Percentiles rank a stretch among this genome's conserved stretches.
Conservation (phyloP, 2,797 vertebrate genomes). For the Paratrypauchen microcephalus region DNA sequence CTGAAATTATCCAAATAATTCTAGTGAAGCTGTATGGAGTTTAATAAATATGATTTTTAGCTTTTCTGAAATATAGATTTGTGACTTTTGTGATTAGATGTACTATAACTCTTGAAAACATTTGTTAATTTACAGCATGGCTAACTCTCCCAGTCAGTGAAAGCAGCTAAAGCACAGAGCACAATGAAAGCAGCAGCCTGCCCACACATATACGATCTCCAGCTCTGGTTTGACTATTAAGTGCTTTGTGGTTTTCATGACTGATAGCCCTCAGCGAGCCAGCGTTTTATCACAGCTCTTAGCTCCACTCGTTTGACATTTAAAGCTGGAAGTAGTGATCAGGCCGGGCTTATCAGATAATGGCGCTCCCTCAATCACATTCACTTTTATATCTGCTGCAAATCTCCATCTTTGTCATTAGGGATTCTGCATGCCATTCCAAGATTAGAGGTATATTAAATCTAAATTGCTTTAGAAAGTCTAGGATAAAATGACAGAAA, state of each 20-base stretch:
- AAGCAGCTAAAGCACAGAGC: conserved; percentile 30
- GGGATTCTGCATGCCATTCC: conserved; percentile 50
- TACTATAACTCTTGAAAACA: not conserved
- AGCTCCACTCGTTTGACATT: conserved; percentile 51
- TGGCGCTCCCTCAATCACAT: conserved; percentile 64
- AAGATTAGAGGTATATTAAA: conserved; percentile 23
- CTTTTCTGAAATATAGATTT: no score
- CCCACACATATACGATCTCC: conserved; percentile 16
- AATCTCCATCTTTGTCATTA: conserved; percentile 61
- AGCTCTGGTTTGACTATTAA: conserved; percentile 23
- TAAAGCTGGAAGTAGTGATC: conserved; percentile 45
- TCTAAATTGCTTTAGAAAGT: not conserved
- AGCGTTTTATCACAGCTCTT: conserved; percentile 47
- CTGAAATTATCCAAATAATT: no score
- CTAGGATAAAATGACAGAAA: conserved; percentile 4
- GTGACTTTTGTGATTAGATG: not conserved
- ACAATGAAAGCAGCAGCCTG: conserved; percentile 24
- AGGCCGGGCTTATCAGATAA: conserved; percentile 68
- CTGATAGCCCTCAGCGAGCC: conserved; percentile 39
- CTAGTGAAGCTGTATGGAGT: no score
- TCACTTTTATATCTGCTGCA: conserved; percentile 61
- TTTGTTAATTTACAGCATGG: not conserved
- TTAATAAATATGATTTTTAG: no score
- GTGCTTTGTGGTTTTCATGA: conserved; percentile 21
- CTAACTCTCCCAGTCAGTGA: conserved; percentile 8